phyloP scores from a whole-genome alignment of 2,797 vertebrate genomes.

The Danio jaintianensis region DNA sequence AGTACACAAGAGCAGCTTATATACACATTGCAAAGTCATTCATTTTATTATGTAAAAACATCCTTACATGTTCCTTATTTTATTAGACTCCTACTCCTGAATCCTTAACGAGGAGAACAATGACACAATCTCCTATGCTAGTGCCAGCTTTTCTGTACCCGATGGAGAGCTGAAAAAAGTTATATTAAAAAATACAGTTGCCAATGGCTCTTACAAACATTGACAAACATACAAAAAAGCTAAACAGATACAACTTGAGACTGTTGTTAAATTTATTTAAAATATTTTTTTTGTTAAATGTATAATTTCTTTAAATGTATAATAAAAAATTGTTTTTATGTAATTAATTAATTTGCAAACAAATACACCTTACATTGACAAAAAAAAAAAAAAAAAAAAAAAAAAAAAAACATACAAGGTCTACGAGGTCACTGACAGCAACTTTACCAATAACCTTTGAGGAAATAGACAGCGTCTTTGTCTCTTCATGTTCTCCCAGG shows the following conservation, averaged over 20 bases:
- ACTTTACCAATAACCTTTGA: background rate
- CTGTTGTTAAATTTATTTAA: background rate
- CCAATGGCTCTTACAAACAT: background rate
- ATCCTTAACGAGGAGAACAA: background rate
- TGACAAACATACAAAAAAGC: background rate
- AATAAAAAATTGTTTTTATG: no score
- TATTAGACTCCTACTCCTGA: background rate
- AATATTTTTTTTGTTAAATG: background rate
- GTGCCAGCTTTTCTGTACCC: background rate
- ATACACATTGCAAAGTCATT: background rate
- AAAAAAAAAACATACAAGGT: no score
- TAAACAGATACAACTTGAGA: background rate
- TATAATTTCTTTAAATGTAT: background rate
- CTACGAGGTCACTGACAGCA: background rate
- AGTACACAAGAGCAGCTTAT: background rate
- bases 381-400: no score
- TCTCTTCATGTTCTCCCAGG: slow-evolving; percentile 1
- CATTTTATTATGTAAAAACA: background rate
- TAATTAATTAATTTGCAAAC: background rate
- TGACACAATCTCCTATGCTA: slow-evolving; percentile 3
- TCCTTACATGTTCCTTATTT: slow-evolving; percentile 4
- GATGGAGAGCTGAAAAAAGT: slow-evolving; percentile 1
- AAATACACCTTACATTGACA: background rate
- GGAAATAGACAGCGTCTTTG: slow-evolving; percentile 2
- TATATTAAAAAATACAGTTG: background rate